A percentile compares a stretch with the other conserved stretches of the same genome.
These are phyloP conservation scores for Desmodus rotundus DNA, from an alignment of 2,113 vertebrate genomes.

Conservation along the genomic window DNA sequence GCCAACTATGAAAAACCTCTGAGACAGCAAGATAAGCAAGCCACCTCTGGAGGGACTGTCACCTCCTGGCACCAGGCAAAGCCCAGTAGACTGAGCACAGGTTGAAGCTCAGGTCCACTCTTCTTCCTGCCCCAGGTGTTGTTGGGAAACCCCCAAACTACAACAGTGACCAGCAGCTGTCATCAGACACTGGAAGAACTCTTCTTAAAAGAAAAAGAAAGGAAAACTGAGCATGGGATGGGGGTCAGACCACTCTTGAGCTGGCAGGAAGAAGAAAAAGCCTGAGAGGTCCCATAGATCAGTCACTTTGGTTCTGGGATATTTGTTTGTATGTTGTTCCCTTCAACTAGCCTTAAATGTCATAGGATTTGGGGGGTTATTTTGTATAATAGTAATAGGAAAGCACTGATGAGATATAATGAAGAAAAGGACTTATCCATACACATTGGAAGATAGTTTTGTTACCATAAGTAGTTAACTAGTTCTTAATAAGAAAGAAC, in stretches of 20 bases:
- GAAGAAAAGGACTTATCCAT: neutral
- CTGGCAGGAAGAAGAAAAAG: neutral
- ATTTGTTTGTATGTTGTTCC: neutral
- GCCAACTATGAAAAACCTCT: neutral
- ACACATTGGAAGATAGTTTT: neutral
- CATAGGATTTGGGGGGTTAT: neutral
- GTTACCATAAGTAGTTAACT: no score
- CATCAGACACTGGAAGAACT: neutral
- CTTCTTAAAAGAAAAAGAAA: neutral
- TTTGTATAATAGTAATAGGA: neutral
- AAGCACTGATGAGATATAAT: neutral
- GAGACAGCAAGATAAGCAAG: neutral
- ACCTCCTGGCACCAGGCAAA: neutral
- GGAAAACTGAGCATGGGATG: neutral
- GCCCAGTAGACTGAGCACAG: accelerated
- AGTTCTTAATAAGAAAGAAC: no score
- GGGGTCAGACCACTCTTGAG: neutral
- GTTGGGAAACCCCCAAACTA: neutral
- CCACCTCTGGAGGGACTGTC: no score
- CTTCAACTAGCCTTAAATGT: neutral
- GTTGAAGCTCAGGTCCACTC: accelerated
- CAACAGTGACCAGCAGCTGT: neutral
- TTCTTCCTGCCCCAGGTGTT: neutral
- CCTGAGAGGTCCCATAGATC: neutral
- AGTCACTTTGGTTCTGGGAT: neutral